Evolutionary conservation across 1,140 invertebrate species (phyloP).

Genomic region (Formica selysi): DNA sequence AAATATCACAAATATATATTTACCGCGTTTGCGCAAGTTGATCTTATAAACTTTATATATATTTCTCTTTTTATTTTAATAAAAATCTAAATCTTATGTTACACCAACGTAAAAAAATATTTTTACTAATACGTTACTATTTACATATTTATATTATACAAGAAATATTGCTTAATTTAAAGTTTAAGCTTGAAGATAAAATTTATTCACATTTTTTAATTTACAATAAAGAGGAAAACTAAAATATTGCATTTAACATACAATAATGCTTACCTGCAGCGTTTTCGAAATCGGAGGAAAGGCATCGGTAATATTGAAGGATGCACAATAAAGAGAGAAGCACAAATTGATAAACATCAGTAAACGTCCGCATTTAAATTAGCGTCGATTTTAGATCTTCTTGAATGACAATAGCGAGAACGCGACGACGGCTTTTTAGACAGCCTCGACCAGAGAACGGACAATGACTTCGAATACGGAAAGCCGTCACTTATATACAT

Average conservation of each 20-base stretch:
- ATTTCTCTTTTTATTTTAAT: neutral
- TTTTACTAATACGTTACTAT: neutral
- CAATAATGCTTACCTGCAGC: slow-evolving; percentile 40
- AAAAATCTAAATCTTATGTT: neutral
- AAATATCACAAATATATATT: neutral
- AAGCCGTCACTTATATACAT: slow-evolving; percentile 56
- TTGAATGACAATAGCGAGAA: slow-evolving; percentile 16
- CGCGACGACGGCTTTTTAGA: neutral
- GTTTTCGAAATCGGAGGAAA: neutral
- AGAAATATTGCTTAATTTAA: neutral
- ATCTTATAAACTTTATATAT: neutral
- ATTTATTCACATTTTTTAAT: neutral
- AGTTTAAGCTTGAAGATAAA: neutral
- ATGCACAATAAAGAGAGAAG: neutral
- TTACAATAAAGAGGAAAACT: neutral
- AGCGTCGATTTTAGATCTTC: neutral
- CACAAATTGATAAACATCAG: slow-evolving; percentile 1
- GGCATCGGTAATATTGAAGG: neutral
- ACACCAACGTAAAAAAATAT: neutral
- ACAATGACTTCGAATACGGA: slow-evolving; percentile 42
- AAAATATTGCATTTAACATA: neutral
- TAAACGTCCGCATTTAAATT: slow-evolving; percentile 23
- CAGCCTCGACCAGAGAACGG: slow-evolving; percentile 10
- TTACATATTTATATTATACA: neutral
- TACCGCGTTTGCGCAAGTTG: neutral